Conservation (phyloP, 1,140 invertebrate species). For the Phenacoccus solenopsis region DNA sequence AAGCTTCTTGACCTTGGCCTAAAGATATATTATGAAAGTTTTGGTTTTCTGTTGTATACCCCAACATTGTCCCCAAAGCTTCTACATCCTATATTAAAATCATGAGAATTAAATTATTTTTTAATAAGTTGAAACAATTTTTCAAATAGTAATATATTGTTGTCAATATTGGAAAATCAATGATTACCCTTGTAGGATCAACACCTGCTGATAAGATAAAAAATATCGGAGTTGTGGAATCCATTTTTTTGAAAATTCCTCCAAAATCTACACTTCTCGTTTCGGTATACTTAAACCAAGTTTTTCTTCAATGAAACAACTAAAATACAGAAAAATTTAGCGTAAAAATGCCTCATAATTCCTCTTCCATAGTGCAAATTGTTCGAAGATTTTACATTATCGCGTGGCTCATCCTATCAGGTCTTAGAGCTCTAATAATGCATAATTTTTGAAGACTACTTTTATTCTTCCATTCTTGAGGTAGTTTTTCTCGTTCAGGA, state of each 20-base stretch:
- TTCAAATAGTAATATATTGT: constrained; percentile 4
- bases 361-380: too few relatives aligned
- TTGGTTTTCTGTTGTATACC: constrained; percentile 62
- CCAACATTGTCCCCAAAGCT: constrained; percentile 57
- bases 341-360: background rate
- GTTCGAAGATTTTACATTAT: constrained; percentile 31
- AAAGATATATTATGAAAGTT: constrained; percentile 90
- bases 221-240: constrained; percentile 73
- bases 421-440: constrained; percentile 64
- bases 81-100: constrained; percentile 54
- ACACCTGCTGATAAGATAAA: constrained; percentile 92
- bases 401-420: constrained; percentile 79
- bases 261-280: constrained; percentile 62
- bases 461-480: constrained; percentile 94
- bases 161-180: background rate
- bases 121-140: constrained; percentile 8
- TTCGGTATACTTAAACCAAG: constrained; percentile 72
- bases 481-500: constrained; percentile 86
- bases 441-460: constrained; percentile 73
- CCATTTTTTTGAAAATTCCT: constrained; percentile 76
- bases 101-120: background rate
- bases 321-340: constrained; percentile 25
- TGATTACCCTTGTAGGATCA: constrained; percentile 65
- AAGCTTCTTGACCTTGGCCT: constrained; percentile 86
- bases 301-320: constrained; percentile 70